phyloP scores from a whole-genome alignment of 2,888 invertebrate species.

The Actias luna region DNA sequence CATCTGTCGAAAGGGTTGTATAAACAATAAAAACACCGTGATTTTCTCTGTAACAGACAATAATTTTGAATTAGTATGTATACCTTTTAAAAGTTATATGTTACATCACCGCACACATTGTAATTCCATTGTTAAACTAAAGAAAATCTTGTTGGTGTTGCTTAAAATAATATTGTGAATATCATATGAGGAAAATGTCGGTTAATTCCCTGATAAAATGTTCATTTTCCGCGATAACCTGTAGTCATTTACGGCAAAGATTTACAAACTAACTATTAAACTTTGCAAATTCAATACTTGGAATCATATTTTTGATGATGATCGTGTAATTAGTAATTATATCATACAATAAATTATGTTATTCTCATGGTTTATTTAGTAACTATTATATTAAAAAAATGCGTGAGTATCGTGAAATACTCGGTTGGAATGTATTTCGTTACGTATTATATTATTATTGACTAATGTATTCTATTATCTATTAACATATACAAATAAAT shows the following conservation, averaged over 20 bases:
- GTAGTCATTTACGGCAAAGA: background rate
- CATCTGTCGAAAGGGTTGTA: too few relatives aligned
- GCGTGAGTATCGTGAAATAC: too few relatives aligned
- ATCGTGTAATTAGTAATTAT: too few relatives aligned
- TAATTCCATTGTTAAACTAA: background rate
- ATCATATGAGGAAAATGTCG: background rate
- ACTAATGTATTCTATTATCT: too few relatives aligned
- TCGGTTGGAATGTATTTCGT: too few relatives aligned
- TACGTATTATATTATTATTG: too few relatives aligned
- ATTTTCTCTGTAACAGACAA: background rate
- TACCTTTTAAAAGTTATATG: background rate
- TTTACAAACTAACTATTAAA: background rate
- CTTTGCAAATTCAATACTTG: background rate
- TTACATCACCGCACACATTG: background rate
- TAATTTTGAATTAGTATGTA: background rate
- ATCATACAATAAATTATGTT: too few relatives aligned
- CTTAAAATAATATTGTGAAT: background rate
- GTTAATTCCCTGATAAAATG: background rate
- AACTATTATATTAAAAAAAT: too few relatives aligned
- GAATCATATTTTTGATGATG: too few relatives aligned
- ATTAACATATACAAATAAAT: too few relatives aligned
- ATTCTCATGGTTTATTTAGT: too few relatives aligned
- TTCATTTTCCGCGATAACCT: background rate
- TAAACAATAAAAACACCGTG: too few relatives aligned
- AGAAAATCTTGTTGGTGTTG: background rate